Evolutionary conservation across 2,113 vertebrate genomes (phyloP).

Genomic region (Sylvilagus bachmani): DNA sequence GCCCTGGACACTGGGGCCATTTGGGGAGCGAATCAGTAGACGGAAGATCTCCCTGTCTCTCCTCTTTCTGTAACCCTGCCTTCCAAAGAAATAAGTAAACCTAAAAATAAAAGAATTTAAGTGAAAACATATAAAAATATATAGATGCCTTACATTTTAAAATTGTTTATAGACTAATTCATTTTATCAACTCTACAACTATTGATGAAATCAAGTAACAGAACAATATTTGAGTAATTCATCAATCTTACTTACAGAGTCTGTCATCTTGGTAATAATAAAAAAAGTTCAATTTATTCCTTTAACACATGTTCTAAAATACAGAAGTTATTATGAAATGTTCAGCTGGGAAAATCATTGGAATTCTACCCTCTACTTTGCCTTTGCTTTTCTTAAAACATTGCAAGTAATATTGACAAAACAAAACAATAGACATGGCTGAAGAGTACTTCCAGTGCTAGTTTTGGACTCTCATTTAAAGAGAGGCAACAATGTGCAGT

Average conservation of each 20-base stretch:
- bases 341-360: not conserved
- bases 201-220: not conserved
- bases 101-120: too few species aligned
- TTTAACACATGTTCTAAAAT: not conserved
- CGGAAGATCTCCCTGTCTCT: too few species aligned
- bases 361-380: not conserved
- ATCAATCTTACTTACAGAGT: not conserved
- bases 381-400: not conserved
- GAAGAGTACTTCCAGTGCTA: not conserved
- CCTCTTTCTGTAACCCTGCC: too few species aligned
- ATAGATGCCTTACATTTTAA: not conserved
- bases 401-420: not conserved
- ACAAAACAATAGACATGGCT: not conserved
- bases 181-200: not conserved
- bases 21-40: too few species aligned
- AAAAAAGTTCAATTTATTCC: not conserved
- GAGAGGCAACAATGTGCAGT: accelerated
- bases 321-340: not conserved
- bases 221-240: not conserved
- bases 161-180: constrained; percentile 10
- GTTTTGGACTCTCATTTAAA: not conserved
- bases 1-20: too few species aligned
- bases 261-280: not conserved
- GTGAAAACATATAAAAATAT: not conserved
- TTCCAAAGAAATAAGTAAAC: too few species aligned